Evolutionary conservation across 2,113 vertebrate species (phyloP).

Genomic region (Oryzias melastigma): DNA sequence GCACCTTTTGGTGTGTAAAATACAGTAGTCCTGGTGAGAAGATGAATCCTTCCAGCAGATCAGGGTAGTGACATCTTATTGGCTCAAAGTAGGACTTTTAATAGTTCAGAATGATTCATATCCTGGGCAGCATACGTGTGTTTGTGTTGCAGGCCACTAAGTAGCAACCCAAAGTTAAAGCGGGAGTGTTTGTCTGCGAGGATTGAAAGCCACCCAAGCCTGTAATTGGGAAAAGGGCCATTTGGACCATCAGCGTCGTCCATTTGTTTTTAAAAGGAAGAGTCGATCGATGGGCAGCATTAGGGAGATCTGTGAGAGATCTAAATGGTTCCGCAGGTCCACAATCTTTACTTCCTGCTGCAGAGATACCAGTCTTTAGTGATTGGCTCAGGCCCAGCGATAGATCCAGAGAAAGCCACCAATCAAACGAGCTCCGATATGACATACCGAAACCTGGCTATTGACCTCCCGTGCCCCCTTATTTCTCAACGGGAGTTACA

Average conservation of each 20-base stretch:
- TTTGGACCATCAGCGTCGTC: constrained; percentile 74
- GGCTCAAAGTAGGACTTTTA: constrained; percentile 24
- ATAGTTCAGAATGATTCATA: constrained; percentile 39
- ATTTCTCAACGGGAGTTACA: constrained; percentile 13
- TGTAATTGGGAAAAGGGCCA: constrained; percentile 78
- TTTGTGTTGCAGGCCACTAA: constrained; percentile 31
- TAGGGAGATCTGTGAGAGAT: constrained; percentile 80
- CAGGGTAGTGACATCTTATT: constrained; percentile 26
- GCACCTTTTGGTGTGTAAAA: no score
- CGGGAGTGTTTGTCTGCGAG: constrained; percentile 52
- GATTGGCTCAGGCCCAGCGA: constrained; percentile 66
- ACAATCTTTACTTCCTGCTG: constrained; percentile 76
- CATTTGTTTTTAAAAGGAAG: constrained; percentile 77
- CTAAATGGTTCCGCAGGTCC: constrained; percentile 71
- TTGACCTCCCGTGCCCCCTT: constrained; percentile 39
- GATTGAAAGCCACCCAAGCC: constrained; percentile 73
- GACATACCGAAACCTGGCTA: constrained; percentile 29
- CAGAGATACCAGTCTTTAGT: constrained; percentile 71
- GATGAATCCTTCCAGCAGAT: constrained; percentile 44
- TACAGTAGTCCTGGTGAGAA: not conserved
- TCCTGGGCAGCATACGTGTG: constrained; percentile 12
- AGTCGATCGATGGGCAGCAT: constrained; percentile 72
- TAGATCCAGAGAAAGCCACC: constrained; percentile 52
- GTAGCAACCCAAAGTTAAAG: constrained; percentile 57
- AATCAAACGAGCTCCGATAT: constrained; percentile 55